These are phyloP conservation scores for Tragelaphus scriptus DNA, from an alignment of 2,113 vertebrate species.

Conservation along the genomic window DNA sequence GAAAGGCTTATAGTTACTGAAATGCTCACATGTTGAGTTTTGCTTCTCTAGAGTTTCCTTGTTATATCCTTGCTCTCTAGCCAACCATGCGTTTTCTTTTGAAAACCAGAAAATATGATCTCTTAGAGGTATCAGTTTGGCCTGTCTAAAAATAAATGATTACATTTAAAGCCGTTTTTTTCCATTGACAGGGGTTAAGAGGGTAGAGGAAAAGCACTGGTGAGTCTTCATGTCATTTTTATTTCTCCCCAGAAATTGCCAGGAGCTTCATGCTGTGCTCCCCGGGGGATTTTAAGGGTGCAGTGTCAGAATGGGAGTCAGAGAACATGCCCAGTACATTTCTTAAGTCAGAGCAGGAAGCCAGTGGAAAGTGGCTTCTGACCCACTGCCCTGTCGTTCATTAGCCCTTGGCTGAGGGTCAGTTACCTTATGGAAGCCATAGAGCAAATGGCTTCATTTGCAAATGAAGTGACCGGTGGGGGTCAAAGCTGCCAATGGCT, in stretches of 20 bases:
- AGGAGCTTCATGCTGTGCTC: background rate
- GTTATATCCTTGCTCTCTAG: background rate
- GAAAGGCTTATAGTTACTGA: background rate
- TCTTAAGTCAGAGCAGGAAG: background rate
- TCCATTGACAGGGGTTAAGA: background rate
- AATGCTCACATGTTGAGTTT: background rate
- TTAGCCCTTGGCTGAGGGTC: background rate
- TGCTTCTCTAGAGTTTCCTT: background rate
- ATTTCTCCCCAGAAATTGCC: background rate
- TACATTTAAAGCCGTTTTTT: background rate
- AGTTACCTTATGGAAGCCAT: background rate
- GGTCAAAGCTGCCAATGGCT: background rate
- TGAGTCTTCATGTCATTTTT: background rate
- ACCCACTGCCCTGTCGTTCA: background rate
- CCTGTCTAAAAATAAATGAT: slow-evolving; percentile 4
- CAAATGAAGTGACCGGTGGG: background rate
- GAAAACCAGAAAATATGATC: background rate
- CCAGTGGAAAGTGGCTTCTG: background rate
- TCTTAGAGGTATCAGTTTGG: slow-evolving; percentile 2
- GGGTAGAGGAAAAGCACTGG: background rate
- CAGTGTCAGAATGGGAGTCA: background rate
- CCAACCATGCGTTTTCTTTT: slow-evolving; percentile 29
- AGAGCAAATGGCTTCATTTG: background rate
- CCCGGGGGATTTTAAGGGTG: background rate
- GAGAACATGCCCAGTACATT: background rate